Conservation (phyloP, 2,113 vertebrate species). For the Ceratotherium simum region DNA sequence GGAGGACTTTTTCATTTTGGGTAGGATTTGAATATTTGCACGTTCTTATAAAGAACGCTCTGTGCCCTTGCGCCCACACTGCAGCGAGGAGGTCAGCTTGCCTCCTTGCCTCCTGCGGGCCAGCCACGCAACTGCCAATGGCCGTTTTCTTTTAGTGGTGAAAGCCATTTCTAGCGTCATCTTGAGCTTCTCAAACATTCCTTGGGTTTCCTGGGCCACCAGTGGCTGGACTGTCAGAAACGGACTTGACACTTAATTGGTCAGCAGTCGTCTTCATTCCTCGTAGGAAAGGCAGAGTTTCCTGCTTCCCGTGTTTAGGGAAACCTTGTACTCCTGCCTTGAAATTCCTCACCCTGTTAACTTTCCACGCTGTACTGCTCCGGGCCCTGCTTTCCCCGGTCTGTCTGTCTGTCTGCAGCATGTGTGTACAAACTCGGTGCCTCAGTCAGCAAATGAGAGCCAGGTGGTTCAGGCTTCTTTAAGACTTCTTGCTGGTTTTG, state of each 20-base stretch:
- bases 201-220: neutral
- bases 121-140: neutral
- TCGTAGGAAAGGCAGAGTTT: neutral
- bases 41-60: neutral
- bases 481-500: neutral
- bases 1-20: neutral
- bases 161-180: neutral
- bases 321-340: slow-evolving; percentile 67
- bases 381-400: neutral
- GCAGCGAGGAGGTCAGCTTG: too few species aligned
- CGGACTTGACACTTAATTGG: neutral
- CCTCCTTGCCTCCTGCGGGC: neutral
- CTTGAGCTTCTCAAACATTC: neutral
- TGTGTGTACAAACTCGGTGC: neutral
- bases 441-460: neutral
- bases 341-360: slow-evolving; percentile 24
- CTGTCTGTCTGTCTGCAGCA: neutral
- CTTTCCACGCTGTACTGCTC: too few species aligned
- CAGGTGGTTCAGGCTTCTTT: neutral
- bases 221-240: neutral
- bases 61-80: neutral
- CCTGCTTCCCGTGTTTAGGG: neutral
- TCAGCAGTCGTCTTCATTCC: neutral
- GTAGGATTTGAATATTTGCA: neutral
- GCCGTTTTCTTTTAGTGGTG: neutral